Base-by-base conservation (phyloP, 2,888 invertebrate genomes). In the Leucophenga montana region DNA sequence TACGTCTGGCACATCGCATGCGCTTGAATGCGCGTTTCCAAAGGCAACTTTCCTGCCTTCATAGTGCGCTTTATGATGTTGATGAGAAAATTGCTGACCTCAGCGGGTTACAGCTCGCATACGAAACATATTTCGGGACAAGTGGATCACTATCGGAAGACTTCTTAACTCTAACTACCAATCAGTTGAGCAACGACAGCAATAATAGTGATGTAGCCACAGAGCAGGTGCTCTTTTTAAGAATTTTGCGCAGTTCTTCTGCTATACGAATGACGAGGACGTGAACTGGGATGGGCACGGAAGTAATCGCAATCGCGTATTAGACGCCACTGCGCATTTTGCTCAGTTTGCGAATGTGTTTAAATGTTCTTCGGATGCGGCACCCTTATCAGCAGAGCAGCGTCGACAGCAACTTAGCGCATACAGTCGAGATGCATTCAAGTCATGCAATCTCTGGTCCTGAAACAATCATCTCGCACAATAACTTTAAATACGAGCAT, bases 161-260 rank as follows among this genome's bases (percentile, higher is more conserved):
- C n/a, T n/a, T n/a, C n/a, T n/a, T n/a, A n/a, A n/a, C n/a, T n/a
- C 9, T n/a, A n/a, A 1, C 8, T 6, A 50, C 14, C 50, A 50
- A n/a, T n/a, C 13, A 13, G 20, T 20, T 18, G 20, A 13, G 20
- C 20, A 13, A 13, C 33, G 33, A 33, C 33, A 33, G 33, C 33
- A 33, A 33, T 33, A 8, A 33, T 5, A 33, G 3, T 33, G 4
- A 33, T 8, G 8, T 4, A 27, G 16, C 20, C 22, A 11, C 62
- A 6, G 20, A 31, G 27, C 18, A 66, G 50, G 69, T 59, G 31
- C 44, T 71, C 3, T 77, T 77, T 62, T 78, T 78, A 71, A 77
- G 1, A 78, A 78, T 62, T 77, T 78, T 27, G 76, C 77, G 20
- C 78, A 77, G 67, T 78, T 78, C 69, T 79, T 78, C 64, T 79